A percentile compares a stretch with the other conserved stretches of the same genome.
These are phyloP conservation scores for Hesperia comma DNA, from an alignment of 2,888 invertebrate genomes.

Conservation along the genomic window DNA sequence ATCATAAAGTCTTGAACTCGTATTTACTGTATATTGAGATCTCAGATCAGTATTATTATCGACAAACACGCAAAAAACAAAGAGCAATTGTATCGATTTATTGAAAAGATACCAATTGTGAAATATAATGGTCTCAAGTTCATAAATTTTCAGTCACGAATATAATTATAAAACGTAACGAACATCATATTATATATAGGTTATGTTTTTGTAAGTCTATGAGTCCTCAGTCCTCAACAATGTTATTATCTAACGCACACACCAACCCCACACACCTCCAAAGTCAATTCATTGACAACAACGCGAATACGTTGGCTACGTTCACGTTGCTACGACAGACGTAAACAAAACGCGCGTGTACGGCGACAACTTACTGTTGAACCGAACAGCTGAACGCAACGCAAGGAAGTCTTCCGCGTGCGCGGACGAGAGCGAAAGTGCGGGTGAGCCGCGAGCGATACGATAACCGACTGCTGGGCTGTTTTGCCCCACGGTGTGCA, in stretches of 20 bases:
- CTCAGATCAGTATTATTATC: background rate
- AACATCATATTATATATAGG: background rate
- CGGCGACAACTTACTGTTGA: conserved; percentile 3
- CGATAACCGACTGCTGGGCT: conserved; percentile 66
- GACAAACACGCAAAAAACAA: conserved; percentile 1
- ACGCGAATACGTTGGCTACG: background rate
- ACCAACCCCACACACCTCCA: too few relatives aligned
- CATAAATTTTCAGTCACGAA: background rate
- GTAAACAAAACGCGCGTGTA: background rate
- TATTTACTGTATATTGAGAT: background rate
- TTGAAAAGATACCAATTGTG: background rate
- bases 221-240: too few relatives aligned
- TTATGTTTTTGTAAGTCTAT: too few relatives aligned
- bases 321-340: background rate
- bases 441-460: conserved; percentile 65
- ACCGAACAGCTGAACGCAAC: background rate
- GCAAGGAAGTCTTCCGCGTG: conserved; percentile 47
- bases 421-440: conserved; percentile 75
- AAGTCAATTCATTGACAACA: background rate
- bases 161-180: background rate
- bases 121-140: too few relatives aligned
- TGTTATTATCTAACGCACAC: background rate
- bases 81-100: background rate
- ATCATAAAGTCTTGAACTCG: background rate
- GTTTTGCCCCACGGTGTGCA: conserved; percentile 46